Evolutionary conservation across 2,797 vertebrate species (phyloP), one percentile per base, ranked within the genome.

Genomic region (Phyllotis vaccarum): DNA sequence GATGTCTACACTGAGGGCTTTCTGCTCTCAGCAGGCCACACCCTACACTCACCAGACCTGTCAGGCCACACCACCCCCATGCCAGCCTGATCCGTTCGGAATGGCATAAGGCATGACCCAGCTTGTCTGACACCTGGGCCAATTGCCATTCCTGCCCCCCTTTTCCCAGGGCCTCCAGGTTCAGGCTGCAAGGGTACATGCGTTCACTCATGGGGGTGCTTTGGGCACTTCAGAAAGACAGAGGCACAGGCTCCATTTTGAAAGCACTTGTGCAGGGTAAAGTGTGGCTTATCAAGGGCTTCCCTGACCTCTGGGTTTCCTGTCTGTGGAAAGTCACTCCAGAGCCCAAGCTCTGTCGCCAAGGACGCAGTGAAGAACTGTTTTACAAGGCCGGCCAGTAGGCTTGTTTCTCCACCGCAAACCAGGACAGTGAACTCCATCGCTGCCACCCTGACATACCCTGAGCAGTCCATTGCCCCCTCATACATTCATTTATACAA

Each of bases 41-140:
- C 96, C 94, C 94, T 40, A 5, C 24, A 89, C 94, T 96, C 37
- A 82, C 90, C 90, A 64, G 54, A 97, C 97, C 95, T 93, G 97
- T 97, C 34, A 3, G 80, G 89, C 96, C 70, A 90, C 91, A 93
- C 94, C 90, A 46, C 96, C 96, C 90, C 92, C 90, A 82, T 58
- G 93, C 93, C 94, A 90, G 75, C 86, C 3, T 6, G 93, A 81
- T 87, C 86, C 34, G 21, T 95, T 78, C n/a, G 89, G 87, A 90
- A 3, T 3, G 87, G 79, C 17, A 1, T 19, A 11, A 2, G 31
- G 94, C 97, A 94, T 96, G 97, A 94, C 94, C 91, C n/a, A 7
- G 96, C 97, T 90, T 19, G 97, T 37, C 93, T 0, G 70, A 82
- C 0, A 3, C 89, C 72, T n/a, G 52, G 5, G 89, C 52, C 37